Conservation (phyloP, 2,888 invertebrate species). For the Cataglyphis livida region DNA sequence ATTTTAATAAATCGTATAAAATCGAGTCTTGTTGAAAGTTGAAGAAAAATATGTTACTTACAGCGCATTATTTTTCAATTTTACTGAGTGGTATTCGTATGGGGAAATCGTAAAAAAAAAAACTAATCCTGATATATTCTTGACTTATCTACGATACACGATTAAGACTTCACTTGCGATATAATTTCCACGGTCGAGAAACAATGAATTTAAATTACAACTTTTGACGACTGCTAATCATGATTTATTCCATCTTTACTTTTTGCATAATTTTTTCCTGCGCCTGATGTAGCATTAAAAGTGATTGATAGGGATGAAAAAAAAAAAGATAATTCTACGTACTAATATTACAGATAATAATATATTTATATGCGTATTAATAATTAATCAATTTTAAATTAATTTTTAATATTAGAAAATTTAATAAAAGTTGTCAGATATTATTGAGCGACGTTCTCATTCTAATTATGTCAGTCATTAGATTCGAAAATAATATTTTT, state of each 20-base stretch:
- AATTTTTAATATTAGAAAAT: background rate
- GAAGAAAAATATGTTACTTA: background rate
- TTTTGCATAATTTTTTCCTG: background rate
- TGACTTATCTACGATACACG: background rate
- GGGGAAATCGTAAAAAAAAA: background rate
- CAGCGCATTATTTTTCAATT: conserved; percentile 8
- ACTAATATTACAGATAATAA: background rate
- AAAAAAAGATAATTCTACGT: background rate
- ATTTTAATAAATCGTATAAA: conserved; percentile 34
- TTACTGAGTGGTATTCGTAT: background rate
- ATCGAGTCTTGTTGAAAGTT: background rate
- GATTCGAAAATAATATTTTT: background rate
- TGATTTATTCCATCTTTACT: conserved; percentile 24
- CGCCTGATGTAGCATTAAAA: background rate
- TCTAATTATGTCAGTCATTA: background rate
- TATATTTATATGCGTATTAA: background rate
- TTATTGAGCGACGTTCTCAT: background rate
- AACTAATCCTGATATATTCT: conserved; percentile 35
- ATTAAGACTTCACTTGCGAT: background rate
- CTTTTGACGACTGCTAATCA: background rate
- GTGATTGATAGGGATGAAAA: background rate
- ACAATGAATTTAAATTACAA: conserved; percentile 37
- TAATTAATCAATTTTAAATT: background rate
- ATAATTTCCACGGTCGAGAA: conserved; percentile 30
- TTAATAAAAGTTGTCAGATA: background rate